Conservation (phyloP, 2,113 vertebrate species). For the Holacanthus passer region DNA sequence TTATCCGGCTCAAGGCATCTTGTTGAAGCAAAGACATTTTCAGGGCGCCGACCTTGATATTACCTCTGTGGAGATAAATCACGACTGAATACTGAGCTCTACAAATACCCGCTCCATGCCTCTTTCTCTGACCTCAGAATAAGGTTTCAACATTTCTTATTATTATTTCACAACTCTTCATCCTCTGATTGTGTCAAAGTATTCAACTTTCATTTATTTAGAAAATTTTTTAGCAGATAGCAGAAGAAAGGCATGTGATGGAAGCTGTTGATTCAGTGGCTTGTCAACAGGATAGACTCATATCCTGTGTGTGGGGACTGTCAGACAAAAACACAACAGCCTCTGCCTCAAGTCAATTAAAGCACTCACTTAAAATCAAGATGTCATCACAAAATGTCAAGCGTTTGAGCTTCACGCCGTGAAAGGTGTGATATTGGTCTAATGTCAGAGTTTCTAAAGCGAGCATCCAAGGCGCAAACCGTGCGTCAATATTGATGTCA, state of each 20-base stretch:
- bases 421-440: not conserved
- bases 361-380: conserved; percentile 10
- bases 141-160: conserved; percentile 29
- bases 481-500: conserved; percentile 31
- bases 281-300: conserved; percentile 28
- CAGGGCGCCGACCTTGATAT: conserved; percentile 70
- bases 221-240: conserved; percentile 32
- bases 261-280: conserved; percentile 15
- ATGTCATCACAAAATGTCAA: not conserved
- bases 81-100: conserved; percentile 55
- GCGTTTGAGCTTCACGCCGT: rapidly evolving
- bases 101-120: conserved; percentile 34
- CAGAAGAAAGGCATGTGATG: conserved; percentile 11
- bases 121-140: conserved; percentile 16
- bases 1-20: conserved; percentile 73
- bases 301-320: conserved; percentile 41
- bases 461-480: not conserved
- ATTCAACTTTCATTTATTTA: conserved; percentile 35
- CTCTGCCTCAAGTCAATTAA: not conserved
- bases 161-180: conserved; percentile 50
- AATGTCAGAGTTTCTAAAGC: not conserved
- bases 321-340: conserved; percentile 41
- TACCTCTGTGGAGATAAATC: conserved; percentile 77
- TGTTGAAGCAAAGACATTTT: conserved; percentile 73
- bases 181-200: conserved; percentile 38